Conservation (phyloP, 37 sponge, comb jelly and placozoan species). For the Geodia barretti region DNA sequence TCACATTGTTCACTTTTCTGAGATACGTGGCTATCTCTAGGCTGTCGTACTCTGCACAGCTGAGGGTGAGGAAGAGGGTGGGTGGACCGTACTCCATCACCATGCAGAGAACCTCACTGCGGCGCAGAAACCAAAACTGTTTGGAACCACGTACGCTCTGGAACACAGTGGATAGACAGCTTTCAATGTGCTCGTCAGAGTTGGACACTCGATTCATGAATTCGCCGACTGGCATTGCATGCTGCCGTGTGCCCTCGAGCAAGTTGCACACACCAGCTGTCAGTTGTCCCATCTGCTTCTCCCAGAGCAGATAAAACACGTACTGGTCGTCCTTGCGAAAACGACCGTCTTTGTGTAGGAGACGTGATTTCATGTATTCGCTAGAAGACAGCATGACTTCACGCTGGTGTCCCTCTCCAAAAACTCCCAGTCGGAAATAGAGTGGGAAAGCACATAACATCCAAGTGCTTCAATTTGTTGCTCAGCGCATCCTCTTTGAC, state of each 20-base stretch:
- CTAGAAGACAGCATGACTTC: too few species aligned
- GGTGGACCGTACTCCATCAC: too few species aligned
- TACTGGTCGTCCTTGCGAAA: slow-evolving; percentile 59
- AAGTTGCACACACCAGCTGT: slow-evolving; percentile 43
- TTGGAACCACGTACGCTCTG: slow-evolving; percentile 52
- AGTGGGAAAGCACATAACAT: slow-evolving; percentile 56
- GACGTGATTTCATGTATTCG: slow-evolving; percentile 53
- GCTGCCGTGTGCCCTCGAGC: slow-evolving; percentile 19
- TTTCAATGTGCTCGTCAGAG: slow-evolving; percentile 23
- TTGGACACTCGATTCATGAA: too few species aligned
- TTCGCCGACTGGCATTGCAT: not conserved
- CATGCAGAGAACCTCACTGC: slow-evolving; percentile 51
- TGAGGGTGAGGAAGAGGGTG: too few species aligned
- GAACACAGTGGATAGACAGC: slow-evolving; percentile 19
- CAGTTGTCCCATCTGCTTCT: slow-evolving; percentile 44
- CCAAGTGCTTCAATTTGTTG: slow-evolving; percentile 25
- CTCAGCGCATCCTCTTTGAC: slow-evolving; percentile 44
- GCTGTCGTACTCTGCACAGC: too few species aligned
- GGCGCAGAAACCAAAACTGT: slow-evolving; percentile 46
- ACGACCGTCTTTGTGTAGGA: slow-evolving; percentile 40
- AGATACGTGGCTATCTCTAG: too few species aligned
- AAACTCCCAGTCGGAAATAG: too few species aligned
- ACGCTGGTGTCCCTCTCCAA: too few species aligned
- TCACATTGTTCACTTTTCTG: slow-evolving; percentile 27
- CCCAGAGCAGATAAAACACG: slow-evolving; percentile 48